Evolutionary conservation across 1,140 invertebrate genomes (phyloP), one percentile per base, ranked within the genome.

Genomic region (Mactra quadrangularis): DNA sequence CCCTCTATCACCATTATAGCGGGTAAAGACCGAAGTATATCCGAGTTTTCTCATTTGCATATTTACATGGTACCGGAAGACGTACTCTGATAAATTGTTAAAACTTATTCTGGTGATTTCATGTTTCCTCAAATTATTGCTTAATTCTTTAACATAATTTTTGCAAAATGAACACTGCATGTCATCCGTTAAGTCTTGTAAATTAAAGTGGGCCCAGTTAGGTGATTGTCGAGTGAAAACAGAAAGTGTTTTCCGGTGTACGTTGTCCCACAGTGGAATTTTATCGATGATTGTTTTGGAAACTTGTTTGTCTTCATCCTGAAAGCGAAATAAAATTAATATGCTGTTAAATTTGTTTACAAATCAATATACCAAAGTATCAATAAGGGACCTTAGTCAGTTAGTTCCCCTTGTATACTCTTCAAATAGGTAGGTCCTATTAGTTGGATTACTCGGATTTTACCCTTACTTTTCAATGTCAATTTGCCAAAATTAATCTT

Each of bases 1-100:
- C 29, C 57, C 57, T 60, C 57, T 60, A 31, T 60, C 57, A 35
- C 33, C 57, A 19, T 60, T 60, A 27, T 60, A 60, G 2, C 57
- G 6, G 19, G 31, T 27, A 35, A 60, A 60, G 2, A 31, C n/a
- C 29, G 57, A 60, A 1, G 29, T 17, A n/a, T 35, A 60, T 15
- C 57, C 57, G 1, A 60, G 57, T 35, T 35, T 31, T 11, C 57
- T 27, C 1, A 60, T 35, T 22, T 27, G 29, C 57, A 60, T 60
- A 35, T 60, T 60, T 17, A 60, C 9, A 3, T 35, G n/a, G 19
- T n/a, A 35, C 17, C 57, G 31, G 19, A 60, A 60, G 1, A 60
- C 31, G 19, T 60, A 9, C 33, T 60, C 57, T 1, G 9, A 33
- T 29, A 60, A 3, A 35, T 17, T 33, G 33, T 60, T 60, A 60